These are phyloP conservation scores for Mormyrus lacerda DNA, from an alignment of 2,113 vertebrate genomes.

Conservation along the genomic window DNA sequence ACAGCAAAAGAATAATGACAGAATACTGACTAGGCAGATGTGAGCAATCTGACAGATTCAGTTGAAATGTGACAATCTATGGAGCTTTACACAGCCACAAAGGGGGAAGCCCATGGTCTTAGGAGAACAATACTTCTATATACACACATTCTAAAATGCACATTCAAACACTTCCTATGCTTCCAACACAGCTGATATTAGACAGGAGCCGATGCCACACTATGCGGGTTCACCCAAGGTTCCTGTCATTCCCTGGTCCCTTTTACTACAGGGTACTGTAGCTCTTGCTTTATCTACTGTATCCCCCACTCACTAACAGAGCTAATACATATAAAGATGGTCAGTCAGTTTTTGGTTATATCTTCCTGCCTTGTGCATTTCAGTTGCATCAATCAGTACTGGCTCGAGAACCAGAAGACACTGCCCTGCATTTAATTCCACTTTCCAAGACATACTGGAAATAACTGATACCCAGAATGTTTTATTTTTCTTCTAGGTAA, in stretches of 20 bases:
- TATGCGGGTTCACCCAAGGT: background rate
- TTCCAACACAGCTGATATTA: background rate
- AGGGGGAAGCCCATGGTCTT: background rate
- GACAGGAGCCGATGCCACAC: background rate
- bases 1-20: slow-evolving; percentile 16
- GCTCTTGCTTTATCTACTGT: background rate
- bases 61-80: background rate
- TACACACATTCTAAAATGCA: background rate
- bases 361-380: background rate
- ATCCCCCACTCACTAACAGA: background rate
- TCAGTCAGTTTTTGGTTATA: background rate
- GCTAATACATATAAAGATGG: background rate
- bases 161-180: background rate
- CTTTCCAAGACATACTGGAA: background rate
- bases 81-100: background rate
- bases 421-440: background rate
- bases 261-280: background rate
- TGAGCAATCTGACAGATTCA: background rate
- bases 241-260: background rate
- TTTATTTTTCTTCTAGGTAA: background rate
- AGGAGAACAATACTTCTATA: background rate
- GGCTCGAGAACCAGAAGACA: background rate
- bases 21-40: background rate
- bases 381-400: background rate
- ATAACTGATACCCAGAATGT: background rate